phyloP scores from a whole-genome alignment of 2,888 invertebrate genomes.

The Acanthosepion lycidas region DNA sequence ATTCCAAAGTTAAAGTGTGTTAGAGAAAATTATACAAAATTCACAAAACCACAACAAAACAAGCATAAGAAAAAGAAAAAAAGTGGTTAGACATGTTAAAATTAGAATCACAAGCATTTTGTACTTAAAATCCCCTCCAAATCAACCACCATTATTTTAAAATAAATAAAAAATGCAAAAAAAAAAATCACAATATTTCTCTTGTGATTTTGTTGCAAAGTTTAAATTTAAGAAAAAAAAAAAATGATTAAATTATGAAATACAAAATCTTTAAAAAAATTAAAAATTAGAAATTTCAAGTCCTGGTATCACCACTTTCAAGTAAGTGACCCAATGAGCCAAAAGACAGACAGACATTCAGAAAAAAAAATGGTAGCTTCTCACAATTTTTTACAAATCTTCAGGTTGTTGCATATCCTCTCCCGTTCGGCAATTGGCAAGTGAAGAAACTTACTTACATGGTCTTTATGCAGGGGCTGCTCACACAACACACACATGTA shows the following conservation, averaged over 20 bases:
- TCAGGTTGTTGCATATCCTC: neutral
- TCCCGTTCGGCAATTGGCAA: neutral
- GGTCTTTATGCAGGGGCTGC: neutral
- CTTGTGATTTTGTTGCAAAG: neutral
- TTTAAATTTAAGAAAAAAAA: neutral
- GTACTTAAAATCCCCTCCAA: neutral
- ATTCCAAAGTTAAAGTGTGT: neutral
- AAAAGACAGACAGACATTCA: neutral
- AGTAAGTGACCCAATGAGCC: neutral
- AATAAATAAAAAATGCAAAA: neutral
- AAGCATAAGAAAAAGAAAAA: neutral
- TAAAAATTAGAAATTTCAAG: neutral
- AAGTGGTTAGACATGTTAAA: neutral
- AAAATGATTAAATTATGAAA: neutral
- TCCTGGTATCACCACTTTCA: no score
- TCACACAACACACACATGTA: neutral
- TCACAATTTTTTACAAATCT: constrained; percentile 25
- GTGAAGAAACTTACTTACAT: constrained; percentile 15
- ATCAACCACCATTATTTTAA: neutral
- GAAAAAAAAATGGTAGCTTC: neutral
- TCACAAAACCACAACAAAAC: neutral
- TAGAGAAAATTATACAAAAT: neutral
- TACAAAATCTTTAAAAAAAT: neutral
- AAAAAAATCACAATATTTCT: neutral
- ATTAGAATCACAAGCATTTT: neutral